Percentiles rank a stretch among this genome's conserved stretches.
Evolutionary conservation across 2,888 invertebrate genomes (phyloP).

Genomic region (Glaucopsyche alexis): DNA sequence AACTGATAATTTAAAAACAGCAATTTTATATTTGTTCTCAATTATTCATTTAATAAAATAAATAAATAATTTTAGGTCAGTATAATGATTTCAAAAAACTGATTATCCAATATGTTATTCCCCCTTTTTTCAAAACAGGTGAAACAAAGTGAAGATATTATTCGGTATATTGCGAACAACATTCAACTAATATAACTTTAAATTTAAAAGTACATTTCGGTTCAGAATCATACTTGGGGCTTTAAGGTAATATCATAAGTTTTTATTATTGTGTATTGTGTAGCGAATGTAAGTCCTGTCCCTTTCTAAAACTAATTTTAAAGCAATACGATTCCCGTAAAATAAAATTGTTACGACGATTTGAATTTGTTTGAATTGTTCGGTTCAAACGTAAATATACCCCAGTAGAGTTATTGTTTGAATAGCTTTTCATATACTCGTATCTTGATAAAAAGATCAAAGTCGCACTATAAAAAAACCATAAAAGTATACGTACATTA

Average conservation of each 20-base stretch:
- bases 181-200: slow-evolving; percentile 19
- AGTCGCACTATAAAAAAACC: slow-evolving; percentile 10
- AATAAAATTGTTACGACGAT: slow-evolving; percentile 24
- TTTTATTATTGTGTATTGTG: slow-evolving; percentile 23
- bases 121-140: background rate
- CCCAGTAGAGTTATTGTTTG: slow-evolving; percentile 7
- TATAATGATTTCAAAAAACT: too few relatives aligned
- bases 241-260: slow-evolving; percentile 24
- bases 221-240: slow-evolving; percentile 4
- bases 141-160: background rate
- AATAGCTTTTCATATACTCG: slow-evolving; percentile 10
- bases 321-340: slow-evolving; percentile 25
- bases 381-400: slow-evolving; percentile 20
- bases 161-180: slow-evolving; percentile 5
- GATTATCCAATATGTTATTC: too few relatives aligned
- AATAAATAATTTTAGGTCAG: too few relatives aligned
- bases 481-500: slow-evolving; percentile 8
- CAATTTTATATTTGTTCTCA: too few relatives aligned
- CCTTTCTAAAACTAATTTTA: slow-evolving; percentile 27
- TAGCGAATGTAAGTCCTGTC: slow-evolving; percentile 22
- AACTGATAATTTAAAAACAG: too few relatives aligned
- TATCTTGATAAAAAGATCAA: slow-evolving; percentile 22
- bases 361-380: slow-evolving; percentile 18
- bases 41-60: too few relatives aligned
- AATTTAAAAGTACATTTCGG: slow-evolving; percentile 7